These are phyloP conservation scores for Seriola quinqueradiata DNA, from an alignment of 2,113 vertebrate genomes.

Conservation along the genomic window DNA sequence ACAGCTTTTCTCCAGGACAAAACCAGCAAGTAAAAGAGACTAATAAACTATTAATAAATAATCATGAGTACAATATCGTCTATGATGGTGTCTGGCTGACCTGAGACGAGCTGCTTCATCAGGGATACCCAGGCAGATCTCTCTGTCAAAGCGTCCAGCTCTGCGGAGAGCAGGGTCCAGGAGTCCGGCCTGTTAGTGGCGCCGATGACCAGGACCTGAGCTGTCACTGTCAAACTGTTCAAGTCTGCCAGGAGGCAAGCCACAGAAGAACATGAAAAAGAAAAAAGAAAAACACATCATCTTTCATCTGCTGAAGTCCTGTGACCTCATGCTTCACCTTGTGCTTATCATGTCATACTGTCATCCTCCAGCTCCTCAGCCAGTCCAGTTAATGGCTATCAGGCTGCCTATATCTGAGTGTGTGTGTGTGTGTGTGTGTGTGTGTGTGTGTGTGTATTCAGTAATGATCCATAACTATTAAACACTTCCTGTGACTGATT, in stretches of 20 bases:
- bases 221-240: constrained; percentile 84
- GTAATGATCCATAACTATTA: no score
- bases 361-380: no score
- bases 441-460: no score
- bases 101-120: constrained; percentile 92
- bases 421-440: no score
- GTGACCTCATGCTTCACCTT: background rate
- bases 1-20: no score
- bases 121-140: constrained; percentile 96
- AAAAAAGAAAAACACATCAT: background rate
- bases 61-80: no score
- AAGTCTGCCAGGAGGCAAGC: constrained; percentile 83
- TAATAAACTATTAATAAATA: background rate
- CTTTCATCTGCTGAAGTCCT: background rate
- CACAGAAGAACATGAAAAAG: background rate
- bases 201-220: constrained; percentile 93
- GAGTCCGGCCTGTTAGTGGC: constrained; percentile 97
- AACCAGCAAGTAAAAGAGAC: background rate
- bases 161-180: constrained; percentile 94
- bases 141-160: constrained; percentile 95
- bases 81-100: constrained; percentile 69
- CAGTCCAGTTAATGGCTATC: background rate
- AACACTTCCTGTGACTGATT: background rate
- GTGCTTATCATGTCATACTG: no score
- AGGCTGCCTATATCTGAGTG: no score